Percentiles rank a stretch among this genome's conserved stretches.
Conservation (phyloP, 2,113 vertebrate species). For the Salvelinus namaycush region DNA sequence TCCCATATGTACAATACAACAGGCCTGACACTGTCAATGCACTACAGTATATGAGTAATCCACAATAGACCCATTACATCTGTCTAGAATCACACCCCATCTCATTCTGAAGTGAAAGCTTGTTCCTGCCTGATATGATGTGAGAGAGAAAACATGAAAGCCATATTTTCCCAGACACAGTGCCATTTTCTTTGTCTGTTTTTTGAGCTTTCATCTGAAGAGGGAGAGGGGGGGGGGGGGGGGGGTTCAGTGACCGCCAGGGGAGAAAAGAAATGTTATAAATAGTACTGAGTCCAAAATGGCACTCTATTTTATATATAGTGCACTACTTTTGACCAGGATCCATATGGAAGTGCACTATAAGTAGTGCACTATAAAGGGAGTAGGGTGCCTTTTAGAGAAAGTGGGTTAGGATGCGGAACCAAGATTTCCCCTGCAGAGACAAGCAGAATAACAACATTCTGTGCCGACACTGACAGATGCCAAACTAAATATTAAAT, state of each 20-base stretch:
- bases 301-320: too few relatives aligned
- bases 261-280: neutral
- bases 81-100: neutral
- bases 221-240: neutral
- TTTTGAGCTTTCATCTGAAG: neutral
- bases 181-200: constrained; percentile 6
- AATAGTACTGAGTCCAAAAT: too few relatives aligned
- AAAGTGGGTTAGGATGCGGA: too few relatives aligned
- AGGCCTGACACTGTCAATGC: neutral
- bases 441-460: too few relatives aligned
- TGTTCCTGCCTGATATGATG: neutral
- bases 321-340: too few relatives aligned
- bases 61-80: neutral
- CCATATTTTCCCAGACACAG: neutral
- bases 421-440: too few relatives aligned
- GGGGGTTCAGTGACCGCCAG: neutral
- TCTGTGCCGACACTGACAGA: too few relatives aligned
- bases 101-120: neutral
- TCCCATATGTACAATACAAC: neutral
- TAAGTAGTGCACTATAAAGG: too few relatives aligned
- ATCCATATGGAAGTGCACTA: too few relatives aligned
- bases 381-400: too few relatives aligned
- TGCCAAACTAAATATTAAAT: too few relatives aligned
- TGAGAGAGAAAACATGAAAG: neutral
- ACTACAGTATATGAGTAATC: neutral